phyloP scores from a whole-genome alignment of 1,140 invertebrate genomes.

The Diabrotica virgifera region DNA sequence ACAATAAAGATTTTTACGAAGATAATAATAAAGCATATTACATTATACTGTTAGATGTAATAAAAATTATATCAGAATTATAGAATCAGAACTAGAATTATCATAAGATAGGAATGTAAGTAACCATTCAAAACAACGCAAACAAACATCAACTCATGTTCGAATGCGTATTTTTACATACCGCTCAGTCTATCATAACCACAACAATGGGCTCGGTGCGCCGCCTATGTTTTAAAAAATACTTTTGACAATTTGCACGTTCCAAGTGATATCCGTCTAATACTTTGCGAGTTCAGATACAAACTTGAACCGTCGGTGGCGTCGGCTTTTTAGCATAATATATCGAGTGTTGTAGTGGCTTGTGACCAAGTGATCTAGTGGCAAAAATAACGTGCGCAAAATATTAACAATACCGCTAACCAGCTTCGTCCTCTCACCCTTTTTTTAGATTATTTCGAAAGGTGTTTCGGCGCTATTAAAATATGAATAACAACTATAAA shows the following conservation, averaged over 20 bases:
- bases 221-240: constrained; percentile 14
- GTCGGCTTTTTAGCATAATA: background rate
- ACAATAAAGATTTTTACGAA: too few species aligned
- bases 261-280: constrained; percentile 12
- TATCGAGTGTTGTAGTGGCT: constrained; percentile 6
- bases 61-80: too few species aligned
- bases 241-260: constrained; percentile 15
- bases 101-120: too few species aligned
- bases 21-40: too few species aligned
- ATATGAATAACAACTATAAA: background rate
- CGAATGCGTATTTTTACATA: too few species aligned
- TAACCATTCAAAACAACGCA: too few species aligned
- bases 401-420: background rate
- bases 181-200: too few species aligned
- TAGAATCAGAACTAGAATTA: too few species aligned
- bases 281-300: background rate
- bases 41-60: too few species aligned
- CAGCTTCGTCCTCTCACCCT: background rate
- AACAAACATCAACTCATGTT: too few species aligned
- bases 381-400: constrained; percentile 7
- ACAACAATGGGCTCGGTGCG: background rate
- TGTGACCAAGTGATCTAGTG: constrained; percentile 7
- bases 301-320: background rate
- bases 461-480: background rate
- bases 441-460: background rate